These are phyloP conservation scores for Epinephelus fuscoguttatus DNA, from an alignment of 2,113 vertebrate species.

Conservation along the genomic window DNA sequence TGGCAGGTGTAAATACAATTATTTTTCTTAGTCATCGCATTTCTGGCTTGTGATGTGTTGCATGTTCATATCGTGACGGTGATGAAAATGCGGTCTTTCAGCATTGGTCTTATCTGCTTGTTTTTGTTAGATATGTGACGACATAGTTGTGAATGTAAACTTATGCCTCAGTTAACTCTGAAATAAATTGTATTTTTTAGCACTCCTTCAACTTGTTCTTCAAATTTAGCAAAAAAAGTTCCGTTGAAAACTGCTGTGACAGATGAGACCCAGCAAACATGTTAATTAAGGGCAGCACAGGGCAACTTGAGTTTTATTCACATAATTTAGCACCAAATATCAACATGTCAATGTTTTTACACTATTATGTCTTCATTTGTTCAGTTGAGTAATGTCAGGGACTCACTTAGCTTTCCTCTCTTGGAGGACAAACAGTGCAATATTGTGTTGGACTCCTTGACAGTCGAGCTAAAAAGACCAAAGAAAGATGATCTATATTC, in stretches of 20 bases:
- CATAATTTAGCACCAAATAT: conserved; percentile 33
- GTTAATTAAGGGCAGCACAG: conserved; percentile 28
- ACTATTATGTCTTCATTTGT: conserved; percentile 23
- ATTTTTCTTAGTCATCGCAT: too few relatives aligned
- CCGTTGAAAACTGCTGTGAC: background rate
- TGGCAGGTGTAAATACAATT: too few relatives aligned
- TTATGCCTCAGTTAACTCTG: background rate
- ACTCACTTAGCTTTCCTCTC: conserved; percentile 21
- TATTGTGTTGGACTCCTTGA: conserved; percentile 19
- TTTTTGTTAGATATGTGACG: background rate
- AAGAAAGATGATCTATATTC: conserved; percentile 41
- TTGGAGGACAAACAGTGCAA: conserved; percentile 51
- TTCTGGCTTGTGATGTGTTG: too few relatives aligned
- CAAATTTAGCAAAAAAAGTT: background rate
- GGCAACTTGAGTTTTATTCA: conserved; percentile 32
- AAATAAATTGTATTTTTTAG: background rate
- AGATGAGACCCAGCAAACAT: conserved; percentile 1
- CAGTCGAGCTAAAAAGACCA: conserved; percentile 36
- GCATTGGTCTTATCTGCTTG: background rate
- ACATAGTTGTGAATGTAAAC: background rate
- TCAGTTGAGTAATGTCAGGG: conserved; percentile 19
- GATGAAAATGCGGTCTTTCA: too few relatives aligned
- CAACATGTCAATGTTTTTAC: conserved; percentile 37
- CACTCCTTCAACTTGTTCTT: background rate
- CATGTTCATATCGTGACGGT: too few relatives aligned